phyloP scores from a whole-genome alignment of 1,140 invertebrate species.

The Hesperophylax magnus region DNA sequence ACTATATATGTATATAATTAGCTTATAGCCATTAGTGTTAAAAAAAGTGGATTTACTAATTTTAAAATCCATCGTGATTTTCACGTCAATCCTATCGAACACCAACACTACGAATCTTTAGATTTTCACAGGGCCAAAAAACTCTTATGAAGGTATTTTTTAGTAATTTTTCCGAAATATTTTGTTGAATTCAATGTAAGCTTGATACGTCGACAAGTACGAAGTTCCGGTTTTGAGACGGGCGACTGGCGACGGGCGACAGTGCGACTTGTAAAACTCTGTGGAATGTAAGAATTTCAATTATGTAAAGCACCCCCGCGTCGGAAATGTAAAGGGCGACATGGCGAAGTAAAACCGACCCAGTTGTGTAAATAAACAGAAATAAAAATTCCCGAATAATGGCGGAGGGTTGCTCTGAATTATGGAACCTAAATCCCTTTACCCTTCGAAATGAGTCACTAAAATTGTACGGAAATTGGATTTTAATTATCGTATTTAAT shows the following conservation, averaged over 20 bases:
- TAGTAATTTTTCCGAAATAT: too few relatives aligned
- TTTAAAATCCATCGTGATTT: too few relatives aligned
- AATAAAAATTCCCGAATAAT: conserved; percentile 36
- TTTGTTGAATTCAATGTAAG: too few relatives aligned
- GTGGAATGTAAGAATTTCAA: conserved; percentile 50
- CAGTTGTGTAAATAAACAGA: conserved; percentile 44
- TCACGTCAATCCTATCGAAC: too few relatives aligned
- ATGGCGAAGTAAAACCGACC: conserved; percentile 30
- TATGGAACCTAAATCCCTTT: conserved; percentile 16
- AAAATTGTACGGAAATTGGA: not conserved
- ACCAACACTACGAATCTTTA: too few relatives aligned
- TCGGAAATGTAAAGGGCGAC: conserved; percentile 17
- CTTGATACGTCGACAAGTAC: too few relatives aligned
- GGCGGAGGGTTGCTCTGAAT: conserved; percentile 1
- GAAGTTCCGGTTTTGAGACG: not conserved
- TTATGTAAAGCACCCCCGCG: conserved; percentile 42
- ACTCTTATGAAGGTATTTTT: too few relatives aligned
- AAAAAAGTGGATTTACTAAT: too few relatives aligned
- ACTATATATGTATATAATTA: too few relatives aligned
- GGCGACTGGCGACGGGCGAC: too few relatives aligned
- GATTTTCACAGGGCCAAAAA: too few relatives aligned
- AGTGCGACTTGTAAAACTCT: conserved; percentile 38
- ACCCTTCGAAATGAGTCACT: not conserved
- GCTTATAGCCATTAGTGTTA: too few relatives aligned
- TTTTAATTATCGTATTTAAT: not conserved